Evolutionary conservation across 2,888 invertebrate species (phyloP), one percentile per base, ranked within the genome.

Genomic region (Allacma fusca): DNA sequence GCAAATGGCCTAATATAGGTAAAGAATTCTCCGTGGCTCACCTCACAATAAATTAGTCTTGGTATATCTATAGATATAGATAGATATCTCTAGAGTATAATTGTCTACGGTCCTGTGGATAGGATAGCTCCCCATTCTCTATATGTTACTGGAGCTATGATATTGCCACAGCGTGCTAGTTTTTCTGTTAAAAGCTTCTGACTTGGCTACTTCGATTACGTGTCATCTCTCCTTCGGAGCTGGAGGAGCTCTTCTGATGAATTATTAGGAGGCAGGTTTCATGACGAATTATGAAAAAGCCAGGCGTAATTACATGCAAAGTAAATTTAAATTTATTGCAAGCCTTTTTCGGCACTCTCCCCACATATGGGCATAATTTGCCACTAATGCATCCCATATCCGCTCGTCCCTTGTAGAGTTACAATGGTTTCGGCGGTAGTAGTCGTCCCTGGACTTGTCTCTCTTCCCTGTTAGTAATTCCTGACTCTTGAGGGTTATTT

Each of bases 261-360:
- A 62, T 12, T 19, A 62, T 16, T 62, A 62, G 24, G 24, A 16
- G 26, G 23, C 26, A 16, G 16, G 13, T 7, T 62, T 62, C 62
- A 62, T 62, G 24, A 62, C 24, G 62, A 62, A 62, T 62, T 62
- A 40, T 69, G 40, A 67, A 16, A 29, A 67, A n/a, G 23, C 40
- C 21, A 5, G 34, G 43, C 1, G 68, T 69, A 69, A 69, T 69
- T 69, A 69, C 40, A 69, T 40, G 40, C 5, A 23, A 69, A 34
- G 68, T 69, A 69, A 69, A 69, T 69, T 34, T 43, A 69, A 69
- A 69, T 69, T 69, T 69, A 69, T 69, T 69, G 40, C 68, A 43
- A 40, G 68, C 68, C 68, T 69, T 69, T 69, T 69, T 69, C 40
- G 68, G 68, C 23, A 12, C 62, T 62, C 62, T 26, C 26, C 9